Base-by-base conservation (phyloP, 2,888 invertebrate genomes). In the Troides aeacus region DNA sequence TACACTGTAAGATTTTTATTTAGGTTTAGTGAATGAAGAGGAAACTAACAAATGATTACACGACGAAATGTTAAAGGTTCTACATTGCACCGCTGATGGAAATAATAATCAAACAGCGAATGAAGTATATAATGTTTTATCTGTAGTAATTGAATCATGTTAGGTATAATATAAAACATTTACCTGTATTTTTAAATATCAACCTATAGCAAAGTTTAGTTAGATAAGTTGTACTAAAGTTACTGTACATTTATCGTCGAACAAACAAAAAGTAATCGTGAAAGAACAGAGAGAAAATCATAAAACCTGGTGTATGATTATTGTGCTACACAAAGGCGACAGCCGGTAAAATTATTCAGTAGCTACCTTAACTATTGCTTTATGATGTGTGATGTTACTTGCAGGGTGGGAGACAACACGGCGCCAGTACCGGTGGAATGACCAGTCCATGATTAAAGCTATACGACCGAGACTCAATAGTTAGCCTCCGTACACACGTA, bases 371-470 rank as follows among this genome's bases (percentile, higher is more conserved):
- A 63, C 70, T 62, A 68, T 67, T 68, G 68, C 68, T 70, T 66
- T 63, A 70, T 70, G 67, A 67, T 65, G 67, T 68, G 71, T 68
- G 64, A 68, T 70, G 53, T 30, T 62, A 64, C 56, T 42, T 61
- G 79, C 76, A 74, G 74, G 73, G 75, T 81, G 79, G 87, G 84
- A 88, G 90, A 90, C 90, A 75, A 71, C 72, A 73, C 74, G 90
- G 85, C 90, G 89, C 83, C 90, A 64, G 59, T 10, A 71, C 58
- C 75, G 84, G 85, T 84, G 86, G 84, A 88, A 88, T 83, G 88
- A 85, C 86, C 88, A 88, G 81, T 81, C 82, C 76, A 85, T 86
- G 84, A 81, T 80, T 73, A 78, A 73, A 76, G 75, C 73, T 73
- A 72, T 70, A 65, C 64, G 56, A 46, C 36, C 57, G 57, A 42